Base-by-base conservation (phyloP, 35 echinoderm and acorn worm genomes). In the Eucidaris tribuloides region DNA sequence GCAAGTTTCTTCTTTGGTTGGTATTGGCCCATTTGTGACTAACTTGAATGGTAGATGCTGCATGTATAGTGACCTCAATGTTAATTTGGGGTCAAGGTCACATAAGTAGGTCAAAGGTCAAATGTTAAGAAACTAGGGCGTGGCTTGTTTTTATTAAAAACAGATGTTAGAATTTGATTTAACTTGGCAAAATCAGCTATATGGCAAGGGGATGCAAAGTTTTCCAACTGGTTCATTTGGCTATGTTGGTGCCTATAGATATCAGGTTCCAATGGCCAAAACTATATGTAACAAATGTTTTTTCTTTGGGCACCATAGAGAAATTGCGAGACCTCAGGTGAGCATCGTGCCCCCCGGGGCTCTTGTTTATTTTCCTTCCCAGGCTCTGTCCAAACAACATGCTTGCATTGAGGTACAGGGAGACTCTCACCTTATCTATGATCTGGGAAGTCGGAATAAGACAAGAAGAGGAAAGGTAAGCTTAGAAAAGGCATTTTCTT, bases 361-460 rank as follows among this genome's bases (percentile, higher is more conserved):
- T 18, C 39, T 76, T n/a, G 23, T 77, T 23, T 17, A 63, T 65
- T 66, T 13, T 71, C 18, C 77, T 30, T 78, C 58, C 33, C 45
- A 96, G 93, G 90, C 93, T 44, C 52, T 96, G 25, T 96, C 93
- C 13, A 96, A 96, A 45, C 84, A 88, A 50, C 93, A 96, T 88
- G 88, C 89, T 7, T 96, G 93, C 48, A 96, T 96, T n/a, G 84
- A 96, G 60, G 85, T 88, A 2, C 74, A 83, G 11, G 71, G 84
- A 37, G 84, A 88, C 45, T 56, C 79, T 4, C 89, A 91, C 57
- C 72, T 96, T 3, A 84, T 96, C 50, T 91, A 96, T 88, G 93
- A 96, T 42, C 54, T 91, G 37, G 89, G 42, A 1, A 96, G 93
- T 55, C 82, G 93, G 41, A 96, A 96, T 49, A 96, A 91, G 54